Base-by-base conservation (phyloP, 2,888 invertebrate species). In the Smittia aterrima region DNA sequence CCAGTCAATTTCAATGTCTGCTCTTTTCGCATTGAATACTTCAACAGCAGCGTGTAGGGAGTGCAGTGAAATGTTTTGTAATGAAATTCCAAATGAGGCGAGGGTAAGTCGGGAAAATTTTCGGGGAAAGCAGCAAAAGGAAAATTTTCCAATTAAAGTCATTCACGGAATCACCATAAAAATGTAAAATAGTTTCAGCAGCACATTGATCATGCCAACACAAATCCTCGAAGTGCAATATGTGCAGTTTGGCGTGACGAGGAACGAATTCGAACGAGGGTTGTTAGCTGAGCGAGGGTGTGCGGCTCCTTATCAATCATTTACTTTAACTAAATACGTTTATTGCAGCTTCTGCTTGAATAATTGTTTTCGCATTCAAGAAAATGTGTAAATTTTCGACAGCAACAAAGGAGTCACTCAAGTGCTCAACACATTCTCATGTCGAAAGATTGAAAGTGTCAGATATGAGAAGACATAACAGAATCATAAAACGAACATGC, bases 141-240 rank as follows among this genome's bases (percentile, higher is more conserved):
- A 18, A 64, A 27, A 64, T 64, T 64, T 64, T 64, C 64, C 64
- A 64, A 64, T 64, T 64, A 64, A 64, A 27, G 64, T 22, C 64
- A 27, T 64, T 64, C 16, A 20, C 20, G 25, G n/a, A 64, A 64
- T 27, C 27, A 24, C 27, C 27, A 64, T 64, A 64, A 64, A 64
- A 64, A 64, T 64, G 64, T 64, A 27, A 64, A 64, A 64, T 27
- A 64, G 25, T 64, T 58, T 25, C 24, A 58, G 7, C 3, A 3
- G 22, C 20, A 58, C 22, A 58, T 58, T n/a, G 7, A 58, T 64
- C 64, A 27, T 9, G 64, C n/a, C 6, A 9, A 7, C n/a, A n/a
- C 20, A 58, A 58, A 58, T 58, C 20, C 58, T 58, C 20, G 13
- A 58, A 7, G 22, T 27, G 24, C 64, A 64, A 64, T 64, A 27